Percentiles rank a stretch among this genome's conserved stretches.
Evolutionary conservation across 2,888 invertebrate species (phyloP).

Genomic region (Acleris holmiana): DNA sequence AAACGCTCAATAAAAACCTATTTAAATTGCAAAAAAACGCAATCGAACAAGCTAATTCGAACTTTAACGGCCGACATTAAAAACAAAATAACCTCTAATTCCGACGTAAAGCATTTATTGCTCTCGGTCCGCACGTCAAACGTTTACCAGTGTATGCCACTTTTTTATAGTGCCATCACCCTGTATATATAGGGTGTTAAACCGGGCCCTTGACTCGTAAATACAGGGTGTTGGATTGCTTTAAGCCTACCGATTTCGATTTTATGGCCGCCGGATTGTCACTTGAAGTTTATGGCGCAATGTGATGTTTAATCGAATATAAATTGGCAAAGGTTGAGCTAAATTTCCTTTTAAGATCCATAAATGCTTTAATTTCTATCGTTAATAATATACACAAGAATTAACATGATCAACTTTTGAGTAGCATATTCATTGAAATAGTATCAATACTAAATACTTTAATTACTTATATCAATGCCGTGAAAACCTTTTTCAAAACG

Average conservation of each 20-base stretch:
- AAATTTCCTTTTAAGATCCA: slow-evolving; percentile 16
- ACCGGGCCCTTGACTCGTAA: slow-evolving; percentile 73
- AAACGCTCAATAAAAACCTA: slow-evolving; percentile 1
- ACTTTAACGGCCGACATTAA: slow-evolving; percentile 25
- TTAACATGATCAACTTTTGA: background rate
- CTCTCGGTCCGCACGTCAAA: slow-evolving; percentile 67
- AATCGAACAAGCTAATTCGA: slow-evolving; percentile 30
- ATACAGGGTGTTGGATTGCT: slow-evolving; percentile 64
- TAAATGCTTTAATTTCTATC: slow-evolving; percentile 13
- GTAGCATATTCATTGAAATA: too few species aligned
- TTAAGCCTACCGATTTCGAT: slow-evolving; percentile 64
- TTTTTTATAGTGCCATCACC: slow-evolving; percentile 72
- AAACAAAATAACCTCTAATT: slow-evolving; percentile 33
- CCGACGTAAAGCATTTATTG: slow-evolving; percentile 45
- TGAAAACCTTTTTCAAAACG: too few species aligned
- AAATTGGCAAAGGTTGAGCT: slow-evolving; percentile 44
- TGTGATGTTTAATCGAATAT: slow-evolving; percentile 61
- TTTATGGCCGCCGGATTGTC: slow-evolving; percentile 35
- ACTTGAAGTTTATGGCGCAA: slow-evolving; percentile 66
- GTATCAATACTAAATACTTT: too few species aligned
- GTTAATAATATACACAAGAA: background rate
- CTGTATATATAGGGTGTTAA: slow-evolving; percentile 66
- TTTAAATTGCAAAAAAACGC: slow-evolving; percentile 13
- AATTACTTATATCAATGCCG: too few species aligned
- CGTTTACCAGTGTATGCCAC: slow-evolving; percentile 73